A percentile compares a stretch with the other conserved stretches of the same genome.
Conservation (phyloP, 2,797 vertebrate species). For the Monodelphis domestica region DNA sequence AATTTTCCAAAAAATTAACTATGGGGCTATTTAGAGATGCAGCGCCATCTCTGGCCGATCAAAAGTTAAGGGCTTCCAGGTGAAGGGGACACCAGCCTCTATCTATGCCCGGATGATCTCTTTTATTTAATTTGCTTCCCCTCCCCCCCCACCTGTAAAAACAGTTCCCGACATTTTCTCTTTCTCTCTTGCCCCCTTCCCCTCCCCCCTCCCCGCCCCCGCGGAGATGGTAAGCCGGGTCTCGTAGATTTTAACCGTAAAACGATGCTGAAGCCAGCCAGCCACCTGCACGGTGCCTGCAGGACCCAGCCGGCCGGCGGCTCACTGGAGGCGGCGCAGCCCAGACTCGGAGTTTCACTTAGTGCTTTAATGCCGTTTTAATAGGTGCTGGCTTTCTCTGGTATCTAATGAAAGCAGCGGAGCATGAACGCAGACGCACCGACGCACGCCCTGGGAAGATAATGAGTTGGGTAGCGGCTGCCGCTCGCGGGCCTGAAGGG, state of each 20-base stretch:
- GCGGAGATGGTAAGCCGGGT: no score
- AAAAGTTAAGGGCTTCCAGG: neutral
- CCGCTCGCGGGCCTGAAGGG: neutral
- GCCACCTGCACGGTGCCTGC: neutral
- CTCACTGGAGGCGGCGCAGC: neutral
- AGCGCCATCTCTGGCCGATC: neutral
- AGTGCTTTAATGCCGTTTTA: conserved; percentile 68
- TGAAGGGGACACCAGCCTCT: neutral
- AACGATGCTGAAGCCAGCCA: neutral
- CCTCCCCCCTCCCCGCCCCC: no score
- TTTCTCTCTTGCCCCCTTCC: no score
- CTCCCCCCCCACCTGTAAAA: no score
- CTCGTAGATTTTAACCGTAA: no score
- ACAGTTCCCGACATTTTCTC: no score
- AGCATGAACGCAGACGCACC: conserved; percentile 63
- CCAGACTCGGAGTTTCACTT: conserved; percentile 29
- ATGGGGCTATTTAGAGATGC: neutral
- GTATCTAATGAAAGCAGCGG: conserved; percentile 69
- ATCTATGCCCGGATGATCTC: neutral
- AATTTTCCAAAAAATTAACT: neutral
- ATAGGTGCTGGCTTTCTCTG: conserved; percentile 75
- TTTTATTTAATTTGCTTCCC: no score
- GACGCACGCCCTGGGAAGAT: conserved; percentile 65
- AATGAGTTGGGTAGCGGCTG: conserved; percentile 60
- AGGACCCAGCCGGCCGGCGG: neutral